Evolutionary conservation across 2,797 vertebrate genomes (phyloP).

Genomic region (Notamacropus eugenii): DNA sequence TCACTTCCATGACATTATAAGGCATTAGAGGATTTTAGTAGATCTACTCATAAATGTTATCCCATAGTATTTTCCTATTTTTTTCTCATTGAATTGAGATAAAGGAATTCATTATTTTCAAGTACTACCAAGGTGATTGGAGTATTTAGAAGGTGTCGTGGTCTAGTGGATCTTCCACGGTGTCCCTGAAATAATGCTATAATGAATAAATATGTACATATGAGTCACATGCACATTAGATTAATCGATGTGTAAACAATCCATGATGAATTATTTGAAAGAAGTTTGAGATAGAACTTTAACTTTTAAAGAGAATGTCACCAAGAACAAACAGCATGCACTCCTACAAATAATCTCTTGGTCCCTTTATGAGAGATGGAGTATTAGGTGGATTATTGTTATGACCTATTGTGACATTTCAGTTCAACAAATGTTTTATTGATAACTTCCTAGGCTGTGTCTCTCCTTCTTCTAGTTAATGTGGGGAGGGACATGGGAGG

Average conservation of each 20-base stretch:
- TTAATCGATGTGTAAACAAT: not conserved
- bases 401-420: not conserved
- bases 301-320: not conserved
- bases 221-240: not conserved
- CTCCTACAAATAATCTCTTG: not conserved
- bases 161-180: not conserved
- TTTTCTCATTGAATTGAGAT: not conserved
- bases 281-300: not conserved
- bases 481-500: rapidly evolving
- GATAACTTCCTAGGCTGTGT: not conserved
- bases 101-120: not conserved
- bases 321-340: not conserved
- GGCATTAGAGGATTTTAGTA: not conserved
- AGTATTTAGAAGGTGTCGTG: not conserved
- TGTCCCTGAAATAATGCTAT: not conserved
- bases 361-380: not conserved
- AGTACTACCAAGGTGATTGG: not conserved
- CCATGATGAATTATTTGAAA: not conserved
- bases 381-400: not conserved
- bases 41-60: not conserved
- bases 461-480: not conserved
- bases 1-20: not conserved
- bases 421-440: not conserved
- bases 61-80: not conserved
- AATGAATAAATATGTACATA: not conserved